Conservation (phyloP, 2,113 vertebrate genomes). For the Choloepus hoffmanni region DNA sequence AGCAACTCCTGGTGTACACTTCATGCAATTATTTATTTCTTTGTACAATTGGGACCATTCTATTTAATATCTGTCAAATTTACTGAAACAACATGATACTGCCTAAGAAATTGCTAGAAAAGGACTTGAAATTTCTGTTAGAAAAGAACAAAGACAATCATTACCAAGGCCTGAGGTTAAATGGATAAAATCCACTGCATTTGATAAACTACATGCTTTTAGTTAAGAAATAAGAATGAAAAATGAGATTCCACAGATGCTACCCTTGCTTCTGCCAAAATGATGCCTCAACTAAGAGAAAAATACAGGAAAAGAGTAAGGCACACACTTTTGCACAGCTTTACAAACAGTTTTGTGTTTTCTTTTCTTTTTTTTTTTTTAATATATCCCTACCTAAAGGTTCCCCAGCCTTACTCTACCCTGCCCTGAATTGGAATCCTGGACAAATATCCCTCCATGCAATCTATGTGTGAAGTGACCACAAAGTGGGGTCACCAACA, state of each 20-base stretch:
- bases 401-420: neutral
- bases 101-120: constrained; percentile 22
- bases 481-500: neutral
- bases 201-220: neutral
- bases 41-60: neutral
- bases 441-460: neutral
- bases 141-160: constrained; percentile 50
- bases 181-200: neutral
- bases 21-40: neutral
- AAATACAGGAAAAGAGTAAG: neutral
- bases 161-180: neutral
- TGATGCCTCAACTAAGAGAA: constrained; percentile 29
- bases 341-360: neutral
- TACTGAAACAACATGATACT: neutral
- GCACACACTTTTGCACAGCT: neutral
- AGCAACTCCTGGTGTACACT: neutral
- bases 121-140: neutral
- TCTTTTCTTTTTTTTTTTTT: neutral
- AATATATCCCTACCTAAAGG: neutral
- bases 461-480: neutral
- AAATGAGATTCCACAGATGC: neutral
- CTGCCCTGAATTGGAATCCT: neutral
- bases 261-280: neutral
- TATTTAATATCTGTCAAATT: neutral
- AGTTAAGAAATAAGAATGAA: constrained; percentile 22